Evolutionary conservation across 2,113 vertebrate genomes (phyloP).

Genomic region (Etia nguti): DNA sequence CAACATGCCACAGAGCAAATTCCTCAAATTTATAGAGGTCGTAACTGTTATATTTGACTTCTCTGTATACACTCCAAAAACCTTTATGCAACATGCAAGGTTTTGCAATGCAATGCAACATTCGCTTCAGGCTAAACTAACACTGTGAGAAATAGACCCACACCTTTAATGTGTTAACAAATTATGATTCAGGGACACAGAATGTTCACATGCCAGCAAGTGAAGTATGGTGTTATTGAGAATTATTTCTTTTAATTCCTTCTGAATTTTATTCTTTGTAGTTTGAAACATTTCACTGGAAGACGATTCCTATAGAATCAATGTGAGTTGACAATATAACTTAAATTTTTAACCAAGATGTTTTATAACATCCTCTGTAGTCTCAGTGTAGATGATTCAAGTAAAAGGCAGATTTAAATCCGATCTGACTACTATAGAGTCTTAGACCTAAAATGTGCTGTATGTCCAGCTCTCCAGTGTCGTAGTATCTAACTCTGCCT

Average conservation of each 20-base stretch:
- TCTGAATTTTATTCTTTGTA: background rate
- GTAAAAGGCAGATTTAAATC: background rate
- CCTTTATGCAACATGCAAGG: background rate
- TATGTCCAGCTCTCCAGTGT: background rate
- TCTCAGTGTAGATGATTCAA: background rate
- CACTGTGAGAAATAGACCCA: background rate
- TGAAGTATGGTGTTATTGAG: background rate
- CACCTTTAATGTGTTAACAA: background rate
- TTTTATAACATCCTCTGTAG: background rate
- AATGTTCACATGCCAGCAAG: background rate
- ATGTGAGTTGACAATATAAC: background rate
- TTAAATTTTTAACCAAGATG: background rate
- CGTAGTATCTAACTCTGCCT: background rate
- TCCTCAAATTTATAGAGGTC: slow-evolving; percentile 48
- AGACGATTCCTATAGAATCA: background rate
- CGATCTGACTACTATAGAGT: background rate
- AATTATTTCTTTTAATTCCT: background rate
- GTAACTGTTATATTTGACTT: slow-evolving; percentile 38
- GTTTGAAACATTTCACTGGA: accelerated
- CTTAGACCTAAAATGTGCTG: background rate
- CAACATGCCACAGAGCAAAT: slow-evolving; percentile 32
- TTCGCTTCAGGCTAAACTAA: background rate
- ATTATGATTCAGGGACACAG: background rate
- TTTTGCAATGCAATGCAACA: background rate
- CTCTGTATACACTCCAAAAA: slow-evolving; percentile 3